Base-by-base conservation (phyloP, 1,140 invertebrate species). In the Caenorhabditis elegans region DNA sequence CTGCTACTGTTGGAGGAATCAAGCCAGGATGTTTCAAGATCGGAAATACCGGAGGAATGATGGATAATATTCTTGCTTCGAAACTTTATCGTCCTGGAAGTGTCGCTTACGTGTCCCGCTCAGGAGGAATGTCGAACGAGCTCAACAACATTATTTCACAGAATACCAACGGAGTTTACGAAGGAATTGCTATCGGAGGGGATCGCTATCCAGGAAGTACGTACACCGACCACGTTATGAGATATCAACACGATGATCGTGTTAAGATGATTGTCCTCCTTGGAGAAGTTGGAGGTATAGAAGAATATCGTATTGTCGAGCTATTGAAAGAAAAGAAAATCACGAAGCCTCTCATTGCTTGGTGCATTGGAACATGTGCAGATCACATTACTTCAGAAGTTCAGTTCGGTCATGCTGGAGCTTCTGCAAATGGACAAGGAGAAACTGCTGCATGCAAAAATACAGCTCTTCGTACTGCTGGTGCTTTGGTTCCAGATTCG, bases 11-110 rank as follows among this genome's bases (percentile, higher is more conserved):
- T 90, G 92, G 93, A 55, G 98, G 97, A 31, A 94, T 99, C 28
- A 99, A 99, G 90, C 97, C 98, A 0, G 98, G 97, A 0, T 98
- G 96, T 90, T 98, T 99, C 90, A 99, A 98, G 91, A 99, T 99
- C 86, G 97, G 98, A 46, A 99, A 99, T 91, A 99, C 97, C 13
- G 97, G 96, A 3, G 97, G 97, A 75, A 99, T 99, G 97, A 95
- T 99, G 92, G 97, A 99, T 89, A 99, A 99, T 89, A 98, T 99
- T 87, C 91, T 99, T 2, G 95, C 98, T 85, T 98, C 96, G 51
- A 98, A 97, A 91, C 91, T 99, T 0, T 99, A 98, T 90, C 91
- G 97, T 55, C 94, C 96, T 24, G 97, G 97, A 80, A 93, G 95
- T 90, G 95, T 98, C 55, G 97, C 96, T 0, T 99, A 99, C 89